Percentiles rank a stretch among this genome's conserved stretches.
phyloP scores from a whole-genome alignment of 2,113 vertebrate genomes.

The Silurus asotus region DNA sequence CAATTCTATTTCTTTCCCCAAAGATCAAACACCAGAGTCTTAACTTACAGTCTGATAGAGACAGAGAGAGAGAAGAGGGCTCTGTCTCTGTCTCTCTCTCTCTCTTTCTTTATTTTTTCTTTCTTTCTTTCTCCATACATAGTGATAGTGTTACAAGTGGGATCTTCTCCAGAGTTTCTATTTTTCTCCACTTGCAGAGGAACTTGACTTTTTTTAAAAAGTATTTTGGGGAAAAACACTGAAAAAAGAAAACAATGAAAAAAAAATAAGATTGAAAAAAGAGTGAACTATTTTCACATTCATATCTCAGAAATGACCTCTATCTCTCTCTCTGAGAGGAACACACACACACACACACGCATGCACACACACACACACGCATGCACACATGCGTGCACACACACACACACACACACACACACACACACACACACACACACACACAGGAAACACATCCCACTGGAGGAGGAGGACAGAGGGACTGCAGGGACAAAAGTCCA shows the following conservation, averaged over 20 bases:
- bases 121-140: not conserved
- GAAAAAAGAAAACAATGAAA: conserved; percentile 42
- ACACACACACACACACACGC: conserved; percentile 64
- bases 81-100: not conserved
- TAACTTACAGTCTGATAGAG: not conserved
- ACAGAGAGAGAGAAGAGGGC: not conserved
- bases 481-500: not conserved
- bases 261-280: conserved; percentile 53
- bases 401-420: conserved; percentile 5
- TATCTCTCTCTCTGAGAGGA: conserved; percentile 62
- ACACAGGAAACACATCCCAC: conserved; percentile 38
- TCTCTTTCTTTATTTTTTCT: not conserved
- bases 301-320: conserved; percentile 63
- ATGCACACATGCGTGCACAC: conserved; percentile 42
- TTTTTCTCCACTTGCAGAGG: conserved; percentile 76
- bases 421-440: conserved; percentile 39
- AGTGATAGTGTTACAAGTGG: conserved; percentile 54
- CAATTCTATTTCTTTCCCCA: conserved; percentile 9
- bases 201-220: conserved; percentile 68
- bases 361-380: conserved; percentile 42
- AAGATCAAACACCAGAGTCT: conserved; percentile 23
- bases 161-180: conserved; percentile 75
- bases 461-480: not conserved
- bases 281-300: conserved; percentile 74
- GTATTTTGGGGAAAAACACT: conserved; percentile 73